These are phyloP conservation scores for Phallusia fumigata DNA, from an alignment of 23 tunicate species.

Conservation along the genomic window DNA sequence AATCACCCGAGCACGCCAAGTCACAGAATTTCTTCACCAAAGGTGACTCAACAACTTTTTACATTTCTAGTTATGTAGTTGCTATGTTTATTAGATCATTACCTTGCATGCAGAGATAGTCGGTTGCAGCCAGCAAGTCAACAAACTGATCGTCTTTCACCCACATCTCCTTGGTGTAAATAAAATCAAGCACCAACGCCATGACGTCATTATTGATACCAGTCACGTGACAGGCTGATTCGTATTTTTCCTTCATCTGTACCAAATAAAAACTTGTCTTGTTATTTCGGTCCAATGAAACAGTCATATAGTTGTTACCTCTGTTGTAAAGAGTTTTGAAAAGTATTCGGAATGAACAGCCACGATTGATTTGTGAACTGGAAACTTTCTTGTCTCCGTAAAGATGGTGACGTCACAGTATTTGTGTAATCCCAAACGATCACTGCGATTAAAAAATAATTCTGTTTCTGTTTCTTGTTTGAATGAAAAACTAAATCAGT, in stretches of 20 bases:
- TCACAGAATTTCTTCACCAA: no score
- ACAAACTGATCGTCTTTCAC: not conserved
- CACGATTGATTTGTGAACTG: not conserved
- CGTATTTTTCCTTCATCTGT: conserved; percentile 8
- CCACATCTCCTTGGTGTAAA: conserved; percentile 9
- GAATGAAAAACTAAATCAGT: no score
- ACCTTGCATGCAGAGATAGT: not conserved
- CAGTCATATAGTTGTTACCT: not conserved
- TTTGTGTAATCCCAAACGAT: not conserved
- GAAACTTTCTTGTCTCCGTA: not conserved
- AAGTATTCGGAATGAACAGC: not conserved
- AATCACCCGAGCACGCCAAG: no score
- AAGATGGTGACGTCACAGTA: not conserved
- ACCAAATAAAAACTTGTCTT: no score
- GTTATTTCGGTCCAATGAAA: not conserved
- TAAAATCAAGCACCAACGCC: not conserved
- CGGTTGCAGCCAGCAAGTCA: not conserved
- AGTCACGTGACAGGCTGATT: not conserved
- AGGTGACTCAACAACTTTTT: no score
- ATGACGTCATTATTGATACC: not conserved
- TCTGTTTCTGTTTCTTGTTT: no score
- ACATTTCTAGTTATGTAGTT: no score
- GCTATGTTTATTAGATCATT: no score
- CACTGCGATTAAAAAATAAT: not conserved
- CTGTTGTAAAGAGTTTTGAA: not conserved